These are phyloP conservation scores for Diaphora mendica DNA, from an alignment of 2,888 invertebrate genomes.

Conservation along the genomic window DNA sequence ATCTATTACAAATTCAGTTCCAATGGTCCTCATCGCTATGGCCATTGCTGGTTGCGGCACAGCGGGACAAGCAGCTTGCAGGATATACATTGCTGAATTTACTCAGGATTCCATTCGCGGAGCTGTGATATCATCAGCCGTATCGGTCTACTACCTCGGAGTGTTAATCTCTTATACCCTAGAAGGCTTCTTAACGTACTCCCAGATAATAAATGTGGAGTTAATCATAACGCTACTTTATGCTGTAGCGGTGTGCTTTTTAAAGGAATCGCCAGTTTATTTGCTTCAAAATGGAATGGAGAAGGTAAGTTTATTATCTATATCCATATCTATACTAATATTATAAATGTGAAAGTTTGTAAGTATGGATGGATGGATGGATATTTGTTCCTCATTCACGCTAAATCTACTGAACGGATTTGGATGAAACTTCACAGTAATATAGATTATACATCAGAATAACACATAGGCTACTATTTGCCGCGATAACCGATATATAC, in stretches of 20 bases:
- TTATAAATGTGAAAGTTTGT: no score
- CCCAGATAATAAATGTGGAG: slow-evolving; percentile 64
- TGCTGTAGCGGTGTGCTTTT: slow-evolving; percentile 57
- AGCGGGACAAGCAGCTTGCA: slow-evolving; percentile 68
- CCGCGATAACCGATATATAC: no score
- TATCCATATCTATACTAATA: no score
- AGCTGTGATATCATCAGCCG: slow-evolving; percentile 61
- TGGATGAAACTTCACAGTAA: no score
- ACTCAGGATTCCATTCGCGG: slow-evolving; percentile 72
- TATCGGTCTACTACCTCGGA: slow-evolving; percentile 67
- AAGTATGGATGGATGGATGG: no score
- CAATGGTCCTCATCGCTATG: slow-evolving; percentile 59
- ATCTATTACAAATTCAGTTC: slow-evolving; percentile 57
- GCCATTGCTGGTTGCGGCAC: slow-evolving; percentile 66
- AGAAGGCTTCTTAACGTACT: slow-evolving; percentile 67
- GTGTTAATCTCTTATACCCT: slow-evolving; percentile 67
- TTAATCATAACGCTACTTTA: slow-evolving; percentile 64
- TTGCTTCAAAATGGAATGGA: slow-evolving; percentile 67
- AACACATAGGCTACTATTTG: no score
- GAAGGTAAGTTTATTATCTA: slow-evolving; percentile 57
- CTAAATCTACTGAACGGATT: no score
- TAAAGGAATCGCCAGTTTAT: slow-evolving; percentile 75
- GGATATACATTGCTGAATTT: slow-evolving; percentile 74
- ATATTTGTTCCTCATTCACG: no score
- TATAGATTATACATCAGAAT: no score